phyloP scores from a whole-genome alignment of 2,888 invertebrate species.

The Elmis aenea region DNA sequence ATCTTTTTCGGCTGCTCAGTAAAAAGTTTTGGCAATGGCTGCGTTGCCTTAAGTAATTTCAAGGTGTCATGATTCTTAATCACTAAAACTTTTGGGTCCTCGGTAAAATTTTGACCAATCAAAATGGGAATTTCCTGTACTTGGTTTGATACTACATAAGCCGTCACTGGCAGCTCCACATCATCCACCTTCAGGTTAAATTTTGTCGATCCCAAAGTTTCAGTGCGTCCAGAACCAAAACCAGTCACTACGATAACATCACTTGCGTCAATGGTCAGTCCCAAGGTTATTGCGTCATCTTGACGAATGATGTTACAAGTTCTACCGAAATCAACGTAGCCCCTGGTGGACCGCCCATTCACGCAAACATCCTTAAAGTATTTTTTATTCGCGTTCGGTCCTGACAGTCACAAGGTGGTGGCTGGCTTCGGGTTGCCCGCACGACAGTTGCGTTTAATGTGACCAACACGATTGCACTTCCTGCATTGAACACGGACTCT shows the following conservation, averaged over 20 bases:
- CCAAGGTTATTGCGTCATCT: not conserved
- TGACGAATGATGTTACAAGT: not conserved
- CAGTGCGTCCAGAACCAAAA: constrained; percentile 5
- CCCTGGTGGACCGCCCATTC: not conserved
- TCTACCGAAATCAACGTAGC: constrained; percentile 6
- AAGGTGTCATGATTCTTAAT: not conserved
- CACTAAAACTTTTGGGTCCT: not conserved
- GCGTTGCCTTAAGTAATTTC: no score
- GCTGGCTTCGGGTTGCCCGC: no score
- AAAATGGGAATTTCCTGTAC: constrained; percentile 2
- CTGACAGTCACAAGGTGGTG: not conserved
- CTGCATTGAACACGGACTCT: no score
- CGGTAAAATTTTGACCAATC: constrained; percentile 3
- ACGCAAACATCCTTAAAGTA: constrained; percentile 5
- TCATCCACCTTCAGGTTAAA: constrained; percentile 9
- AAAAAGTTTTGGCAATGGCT: no score
- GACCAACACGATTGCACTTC: no score
- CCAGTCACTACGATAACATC: not conserved
- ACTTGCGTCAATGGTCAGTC: not conserved
- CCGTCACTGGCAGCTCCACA: constrained; percentile 3
- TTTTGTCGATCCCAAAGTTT: constrained; percentile 6
- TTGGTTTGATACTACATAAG: constrained; percentile 9
- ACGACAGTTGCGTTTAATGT: no score
- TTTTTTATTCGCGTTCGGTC: not conserved
- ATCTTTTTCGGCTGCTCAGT: constrained; percentile 4